These are phyloP conservation scores for Pyrrhia umbra DNA, from an alignment of 2,888 invertebrate genomes.

Conservation along the genomic window DNA sequence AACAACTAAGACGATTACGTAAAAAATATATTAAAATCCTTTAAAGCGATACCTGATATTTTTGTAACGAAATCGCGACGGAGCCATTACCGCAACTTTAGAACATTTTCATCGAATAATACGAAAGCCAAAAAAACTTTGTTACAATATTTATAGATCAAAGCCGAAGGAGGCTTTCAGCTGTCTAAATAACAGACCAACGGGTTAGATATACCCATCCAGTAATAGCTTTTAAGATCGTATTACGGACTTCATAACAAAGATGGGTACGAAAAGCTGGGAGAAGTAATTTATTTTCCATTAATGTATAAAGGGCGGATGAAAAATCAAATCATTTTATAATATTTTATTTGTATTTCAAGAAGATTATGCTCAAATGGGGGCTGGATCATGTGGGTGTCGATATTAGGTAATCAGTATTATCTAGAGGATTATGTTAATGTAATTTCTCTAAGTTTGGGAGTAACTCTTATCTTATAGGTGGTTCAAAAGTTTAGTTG, in stretches of 20 bases:
- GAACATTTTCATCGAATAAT: conserved; percentile 22
- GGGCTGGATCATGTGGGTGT: neutral
- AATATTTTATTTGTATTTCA: conserved; percentile 13
- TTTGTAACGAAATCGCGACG: conserved; percentile 34
- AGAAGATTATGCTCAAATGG: neutral
- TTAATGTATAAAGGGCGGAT: conserved; percentile 44
- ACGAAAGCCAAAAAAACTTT: conserved; percentile 15
- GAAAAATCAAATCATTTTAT: conserved; percentile 32
- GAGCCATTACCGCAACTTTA: conserved; percentile 34
- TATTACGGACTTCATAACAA: conserved; percentile 54
- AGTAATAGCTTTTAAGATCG: conserved; percentile 50
- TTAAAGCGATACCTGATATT: conserved; percentile 36
- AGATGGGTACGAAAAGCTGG: conserved; percentile 32
- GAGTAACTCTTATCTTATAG: neutral
- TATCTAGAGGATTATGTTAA: conserved; percentile 36
- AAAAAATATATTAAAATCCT: conserved; percentile 7
- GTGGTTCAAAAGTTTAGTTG: too few species aligned
- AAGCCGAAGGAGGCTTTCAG: conserved; percentile 47
- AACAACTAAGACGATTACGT: neutral
- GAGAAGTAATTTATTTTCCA: conserved; percentile 59
- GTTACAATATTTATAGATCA: conserved; percentile 37
- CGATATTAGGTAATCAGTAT: conserved; percentile 7
- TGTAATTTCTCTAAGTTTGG: conserved; percentile 15
- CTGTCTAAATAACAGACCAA: conserved; percentile 59
- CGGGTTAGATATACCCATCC: conserved; percentile 41